Evolutionary conservation across 2,888 invertebrate species (phyloP).

Genomic region (Cheilosia grossa): DNA sequence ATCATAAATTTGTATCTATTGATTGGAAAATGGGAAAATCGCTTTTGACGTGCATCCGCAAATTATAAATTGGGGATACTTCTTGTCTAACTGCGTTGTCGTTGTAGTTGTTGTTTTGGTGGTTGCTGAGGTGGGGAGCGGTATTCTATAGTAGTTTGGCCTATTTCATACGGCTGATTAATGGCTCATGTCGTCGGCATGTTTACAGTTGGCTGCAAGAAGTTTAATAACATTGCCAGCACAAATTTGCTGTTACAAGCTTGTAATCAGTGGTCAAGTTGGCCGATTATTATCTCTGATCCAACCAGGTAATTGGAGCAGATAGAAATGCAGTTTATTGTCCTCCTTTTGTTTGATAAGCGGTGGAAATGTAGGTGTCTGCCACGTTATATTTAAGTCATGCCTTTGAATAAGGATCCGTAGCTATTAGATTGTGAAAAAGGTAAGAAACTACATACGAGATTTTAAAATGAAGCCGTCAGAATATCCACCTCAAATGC

Average conservation of each 20-base stretch:
- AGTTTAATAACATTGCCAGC: not conserved
- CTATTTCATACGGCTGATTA: constrained; percentile 29
- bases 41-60: constrained; percentile 60
- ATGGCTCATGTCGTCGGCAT: constrained; percentile 4
- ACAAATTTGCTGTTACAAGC: not conserved
- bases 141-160: not conserved
- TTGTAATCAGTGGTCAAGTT: not conserved
- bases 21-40: constrained; percentile 73
- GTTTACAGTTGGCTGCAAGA: not conserved
- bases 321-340: no score
- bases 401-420: no score
- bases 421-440: no score
- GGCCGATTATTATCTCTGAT: no score
- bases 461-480: no score
- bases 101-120: not conserved
- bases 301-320: no score
- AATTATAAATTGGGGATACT: constrained; percentile 60
- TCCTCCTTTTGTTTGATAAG: no score
- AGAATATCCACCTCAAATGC: no score
- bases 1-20: constrained; percentile 68
- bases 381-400: no score
- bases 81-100: constrained; percentile 1
- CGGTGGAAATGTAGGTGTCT: no score
- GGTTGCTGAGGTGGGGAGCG: not conserved
- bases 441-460: no score